Percentiles rank a stretch among this genome's conserved stretches.
Conservation (phyloP, 2,113 vertebrate species). For the Carollia perspicillata region DNA sequence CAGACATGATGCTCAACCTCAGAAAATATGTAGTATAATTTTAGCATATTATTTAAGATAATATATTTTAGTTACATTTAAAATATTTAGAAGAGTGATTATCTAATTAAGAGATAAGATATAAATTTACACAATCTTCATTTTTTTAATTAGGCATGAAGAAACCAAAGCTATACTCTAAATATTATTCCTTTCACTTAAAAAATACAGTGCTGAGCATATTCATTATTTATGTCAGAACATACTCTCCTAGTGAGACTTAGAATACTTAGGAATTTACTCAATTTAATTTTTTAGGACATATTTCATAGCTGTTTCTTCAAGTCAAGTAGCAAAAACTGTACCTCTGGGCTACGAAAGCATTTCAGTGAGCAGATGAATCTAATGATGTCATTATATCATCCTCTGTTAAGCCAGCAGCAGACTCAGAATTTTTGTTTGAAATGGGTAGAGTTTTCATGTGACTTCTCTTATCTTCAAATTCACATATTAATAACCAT, state of each 20-base stretch:
- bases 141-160: neutral
- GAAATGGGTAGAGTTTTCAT: rapidly evolving
- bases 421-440: neutral
- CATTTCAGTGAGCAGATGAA: neutral
- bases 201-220: neutral
- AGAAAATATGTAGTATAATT: neutral
- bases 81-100: neutral
- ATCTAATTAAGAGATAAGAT: neutral
- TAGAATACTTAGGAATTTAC: neutral
- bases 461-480: neutral
- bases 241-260: neutral
- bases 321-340: neutral
- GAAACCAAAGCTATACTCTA: neutral
- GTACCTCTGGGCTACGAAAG: neutral
- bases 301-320: neutral
- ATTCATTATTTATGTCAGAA: neutral
- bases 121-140: neutral
- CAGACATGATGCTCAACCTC: neutral
- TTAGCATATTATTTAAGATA: neutral
- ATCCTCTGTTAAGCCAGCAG: neutral
- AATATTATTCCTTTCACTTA: neutral
- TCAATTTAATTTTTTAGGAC: neutral
- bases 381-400: neutral
- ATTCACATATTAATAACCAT: neutral
- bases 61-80: neutral